These are phyloP conservation scores for Apteryx mantelli DNA, from an alignment of 2,113 vertebrate genomes.

Conservation along the genomic window DNA sequence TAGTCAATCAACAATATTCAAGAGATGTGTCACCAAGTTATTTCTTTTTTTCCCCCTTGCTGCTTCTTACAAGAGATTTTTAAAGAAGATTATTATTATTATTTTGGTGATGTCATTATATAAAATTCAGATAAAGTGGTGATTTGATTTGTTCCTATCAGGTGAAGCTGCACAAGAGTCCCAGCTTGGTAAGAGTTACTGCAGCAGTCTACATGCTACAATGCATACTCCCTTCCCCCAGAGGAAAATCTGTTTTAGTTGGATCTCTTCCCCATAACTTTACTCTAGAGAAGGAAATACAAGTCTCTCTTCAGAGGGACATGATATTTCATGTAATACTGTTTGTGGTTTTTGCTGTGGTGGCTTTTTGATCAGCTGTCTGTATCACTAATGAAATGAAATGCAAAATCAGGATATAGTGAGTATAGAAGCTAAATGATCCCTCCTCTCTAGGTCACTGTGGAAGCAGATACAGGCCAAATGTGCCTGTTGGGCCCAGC, in stretches of 20 bases:
- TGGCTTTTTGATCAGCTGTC: neutral
- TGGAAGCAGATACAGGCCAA: neutral
- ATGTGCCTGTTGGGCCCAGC: neutral
- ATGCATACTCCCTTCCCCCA: neutral
- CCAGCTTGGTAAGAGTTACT: constrained; percentile 5
- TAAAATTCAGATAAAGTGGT: constrained; percentile 24
- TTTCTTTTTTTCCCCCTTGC: neutral
- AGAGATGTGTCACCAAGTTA: constrained; percentile 44
- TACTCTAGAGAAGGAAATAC: neutral
- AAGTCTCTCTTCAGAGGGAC: neutral
- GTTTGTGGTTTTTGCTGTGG: neutral
- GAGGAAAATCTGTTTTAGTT: neutral
- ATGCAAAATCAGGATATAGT: neutral
- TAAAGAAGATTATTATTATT: neutral
- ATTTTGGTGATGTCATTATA: constrained; percentile 9
- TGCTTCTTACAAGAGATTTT: constrained; percentile 20
- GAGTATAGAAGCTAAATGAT: neutral
- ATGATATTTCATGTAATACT: neutral
- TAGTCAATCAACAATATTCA: constrained; percentile 76
- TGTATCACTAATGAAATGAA: neutral
- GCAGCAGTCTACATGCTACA: neutral
- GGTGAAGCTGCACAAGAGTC: neutral
- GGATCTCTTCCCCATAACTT: neutral
- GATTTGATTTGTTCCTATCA: constrained; percentile 27
- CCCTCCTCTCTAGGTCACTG: neutral